These are phyloP conservation scores for Hylyphantes graminicola DNA, from an alignment of 1,140 invertebrate species.

Conservation along the genomic window DNA sequence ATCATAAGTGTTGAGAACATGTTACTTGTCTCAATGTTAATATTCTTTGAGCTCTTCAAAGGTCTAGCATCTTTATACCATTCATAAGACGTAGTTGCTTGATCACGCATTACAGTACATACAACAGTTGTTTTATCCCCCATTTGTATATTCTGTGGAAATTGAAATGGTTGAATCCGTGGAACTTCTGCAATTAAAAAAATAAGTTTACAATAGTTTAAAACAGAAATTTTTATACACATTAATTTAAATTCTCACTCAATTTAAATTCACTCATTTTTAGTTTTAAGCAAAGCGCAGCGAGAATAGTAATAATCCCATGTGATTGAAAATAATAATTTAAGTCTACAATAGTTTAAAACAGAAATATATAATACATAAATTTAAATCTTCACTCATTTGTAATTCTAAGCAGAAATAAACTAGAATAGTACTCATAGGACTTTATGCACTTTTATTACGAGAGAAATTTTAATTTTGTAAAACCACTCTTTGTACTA, in stretches of 20 bases:
- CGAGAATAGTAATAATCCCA: no score
- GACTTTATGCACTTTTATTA: no score
- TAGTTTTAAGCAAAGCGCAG: no score
- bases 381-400: no score
- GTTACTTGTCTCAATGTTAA: constrained; percentile 1
- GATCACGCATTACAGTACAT: not conserved
- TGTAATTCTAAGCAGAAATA: no score
- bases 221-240: not conserved
- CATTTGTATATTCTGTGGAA: constrained; percentile 29
- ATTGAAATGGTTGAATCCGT: constrained; percentile 25
- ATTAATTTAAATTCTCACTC: not conserved
- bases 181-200: constrained; percentile 20
- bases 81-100: not conserved
- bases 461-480: no score
- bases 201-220: not conserved
- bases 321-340: no score
- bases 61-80: constrained; percentile 34
- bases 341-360: no score
- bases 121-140: constrained; percentile 19
- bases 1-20: constrained; percentile 40
- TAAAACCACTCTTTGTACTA: no score
- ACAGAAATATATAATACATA: no score
- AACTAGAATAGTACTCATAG: no score
- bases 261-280: not conserved
- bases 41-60: not conserved